Percentiles rank a stretch among this genome's conserved stretches.
Conservation (phyloP, 2,113 vertebrate species). For the Eleginops maclovinus region DNA sequence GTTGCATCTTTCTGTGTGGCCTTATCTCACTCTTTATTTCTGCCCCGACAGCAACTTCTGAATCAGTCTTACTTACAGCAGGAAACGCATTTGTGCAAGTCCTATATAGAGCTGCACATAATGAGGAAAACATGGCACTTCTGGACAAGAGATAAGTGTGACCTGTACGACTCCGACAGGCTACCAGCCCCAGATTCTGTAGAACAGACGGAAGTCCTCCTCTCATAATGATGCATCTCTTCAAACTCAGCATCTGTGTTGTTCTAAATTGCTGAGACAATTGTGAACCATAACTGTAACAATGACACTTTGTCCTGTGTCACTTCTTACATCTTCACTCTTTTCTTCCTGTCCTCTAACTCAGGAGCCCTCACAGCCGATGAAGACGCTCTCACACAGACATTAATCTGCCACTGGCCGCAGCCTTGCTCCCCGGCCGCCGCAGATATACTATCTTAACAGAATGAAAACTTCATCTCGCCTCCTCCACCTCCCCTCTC, state of each 20-base stretch:
- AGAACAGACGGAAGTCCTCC: conserved; percentile 31
- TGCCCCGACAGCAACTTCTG: conserved; percentile 75
- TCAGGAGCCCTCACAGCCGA: conserved; percentile 33
- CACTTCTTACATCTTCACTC: conserved; percentile 16
- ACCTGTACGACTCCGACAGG: conserved; percentile 29
- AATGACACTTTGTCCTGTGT: conserved; percentile 26
- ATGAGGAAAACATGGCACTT: conserved; percentile 58
- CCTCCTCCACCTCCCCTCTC: conserved; percentile 15
- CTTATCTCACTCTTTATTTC: conserved; percentile 81
- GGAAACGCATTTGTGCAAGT: conserved; percentile 58
- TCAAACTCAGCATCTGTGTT: neutral
- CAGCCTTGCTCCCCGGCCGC: conserved; percentile 43
- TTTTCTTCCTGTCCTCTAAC: conserved; percentile 39
- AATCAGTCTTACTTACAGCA: conserved; percentile 63
- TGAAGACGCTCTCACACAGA: conserved; percentile 46
- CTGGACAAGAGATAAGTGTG: conserved; percentile 47
- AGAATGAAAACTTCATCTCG: conserved; percentile 31
- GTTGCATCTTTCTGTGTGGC: conserved; percentile 61
- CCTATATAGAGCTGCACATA: conserved; percentile 55
- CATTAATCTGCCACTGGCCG: conserved; percentile 51
- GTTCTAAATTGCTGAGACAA: conserved; percentile 15
- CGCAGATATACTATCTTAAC: conserved; percentile 17
- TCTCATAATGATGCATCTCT: conserved; percentile 1
- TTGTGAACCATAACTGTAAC: conserved; percentile 13
- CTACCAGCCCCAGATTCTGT: conserved; percentile 10